Base-by-base conservation (phyloP, 2,888 invertebrate genomes). In the Aphelenchoides bicaudatus region DNA sequence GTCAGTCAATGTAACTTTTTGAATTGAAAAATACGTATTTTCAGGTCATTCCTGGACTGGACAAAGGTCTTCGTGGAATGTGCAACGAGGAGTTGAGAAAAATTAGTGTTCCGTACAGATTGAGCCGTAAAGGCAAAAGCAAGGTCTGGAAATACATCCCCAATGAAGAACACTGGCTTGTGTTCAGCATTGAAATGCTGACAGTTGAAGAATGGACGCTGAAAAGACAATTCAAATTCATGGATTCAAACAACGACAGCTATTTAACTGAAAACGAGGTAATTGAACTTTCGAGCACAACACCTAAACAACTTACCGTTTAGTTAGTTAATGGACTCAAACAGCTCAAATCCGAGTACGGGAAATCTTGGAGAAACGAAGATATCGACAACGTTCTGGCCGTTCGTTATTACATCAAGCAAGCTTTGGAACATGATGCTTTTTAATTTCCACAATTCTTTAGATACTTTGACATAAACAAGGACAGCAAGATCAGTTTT, bases 91-190 rank as follows among this genome's bases (percentile, higher is more conserved):
- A 79, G 58, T 53, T 78, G 38, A 34, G 77, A 19, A 77, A 75
- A 30, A 70, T 79, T 46, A 63, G 64, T 30, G 68, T 79, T 10
- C 79, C 79, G 1, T 79, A 69, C 59, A 59, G 78, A 39, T 55
- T 79, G 47, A 71, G 71, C 53, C 65, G 75, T 29, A 70, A 72
- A 46, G 63, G 62, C 52, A 76, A 78, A 56, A 73, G 75, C 61
- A 72, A 70, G 63, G 78, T 75, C 1, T 78, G 78, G 78, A 78
- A 75, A 37, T 49, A 68, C 49, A 66, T 78, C 34, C 78, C 78
- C 3, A 75, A 70, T 46, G 78, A 78, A 6, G 78, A 78, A 58
- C 78, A 78, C 59, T 78, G 78, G 78, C 52, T 78, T 46, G 66
- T 65, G 16, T 72, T 78, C 60, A 66, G 72, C 52, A 62, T 78